These are phyloP conservation scores for Triplophysa dalaica DNA, from an alignment of 2,113 vertebrate genomes.

Conservation along the genomic window DNA sequence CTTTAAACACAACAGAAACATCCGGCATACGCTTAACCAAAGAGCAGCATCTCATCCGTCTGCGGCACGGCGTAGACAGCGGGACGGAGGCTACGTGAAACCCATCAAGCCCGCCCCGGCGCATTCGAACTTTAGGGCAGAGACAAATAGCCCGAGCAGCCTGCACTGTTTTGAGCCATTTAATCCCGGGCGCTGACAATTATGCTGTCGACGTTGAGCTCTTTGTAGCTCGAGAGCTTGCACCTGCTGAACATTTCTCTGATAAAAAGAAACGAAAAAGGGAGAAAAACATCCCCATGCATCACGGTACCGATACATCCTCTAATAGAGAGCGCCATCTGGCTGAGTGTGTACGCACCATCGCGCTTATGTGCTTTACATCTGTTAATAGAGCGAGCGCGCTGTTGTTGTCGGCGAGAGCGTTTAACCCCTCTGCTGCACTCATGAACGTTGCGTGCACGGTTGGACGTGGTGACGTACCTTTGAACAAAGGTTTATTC, in stretches of 20 bases:
- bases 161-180: constrained; percentile 40
- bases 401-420: constrained; percentile 70
- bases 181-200: constrained; percentile 26
- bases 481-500: background rate
- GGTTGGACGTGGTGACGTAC: background rate
- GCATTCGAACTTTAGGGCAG: constrained; percentile 16
- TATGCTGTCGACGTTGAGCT: constrained; percentile 62
- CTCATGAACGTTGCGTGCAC: constrained; percentile 44
- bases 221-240: constrained; percentile 61
- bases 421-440: constrained; percentile 69
- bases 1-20: constrained; percentile 61
- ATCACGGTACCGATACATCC: constrained; percentile 74
- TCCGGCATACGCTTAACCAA: constrained; percentile 53
- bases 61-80: constrained; percentile 21
- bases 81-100: constrained; percentile 1
- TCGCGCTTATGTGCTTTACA: constrained; percentile 75
- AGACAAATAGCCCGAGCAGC: constrained; percentile 10
- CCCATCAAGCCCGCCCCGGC: constrained; percentile 30
- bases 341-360: constrained; percentile 72
- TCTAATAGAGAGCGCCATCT: constrained; percentile 79
- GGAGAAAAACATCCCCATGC: constrained; percentile 68
- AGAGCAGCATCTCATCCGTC: constrained; percentile 37
- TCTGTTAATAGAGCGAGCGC: constrained; percentile 74
- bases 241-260: constrained; percentile 75
- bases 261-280: constrained; percentile 56